Conservation (phyloP, 30 jellyfish, hydroid and myxozoan species). For the Pelagia noctiluca region DNA sequence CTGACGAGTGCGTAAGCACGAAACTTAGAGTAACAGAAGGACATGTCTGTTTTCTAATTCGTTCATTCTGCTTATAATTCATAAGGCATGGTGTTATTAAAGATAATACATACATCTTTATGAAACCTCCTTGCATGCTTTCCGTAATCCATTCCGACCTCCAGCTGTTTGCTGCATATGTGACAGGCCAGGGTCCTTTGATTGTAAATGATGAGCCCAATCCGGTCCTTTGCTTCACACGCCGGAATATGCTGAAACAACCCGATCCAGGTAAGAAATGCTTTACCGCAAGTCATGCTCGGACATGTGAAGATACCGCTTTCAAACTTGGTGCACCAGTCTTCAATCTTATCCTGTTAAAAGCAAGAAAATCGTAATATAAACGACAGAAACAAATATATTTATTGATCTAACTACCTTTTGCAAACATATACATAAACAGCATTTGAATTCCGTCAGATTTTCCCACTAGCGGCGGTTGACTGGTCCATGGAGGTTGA, state of each 20-base stretch:
- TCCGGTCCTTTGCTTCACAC: slow-evolving; percentile 13
- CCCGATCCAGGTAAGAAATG: neutral
- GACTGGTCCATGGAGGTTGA: too few species aligned
- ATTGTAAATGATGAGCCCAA: neutral
- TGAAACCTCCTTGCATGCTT: slow-evolving; percentile 28
- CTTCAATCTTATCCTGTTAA: slow-evolving; percentile 5
- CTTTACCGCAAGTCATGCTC: slow-evolving; percentile 3
- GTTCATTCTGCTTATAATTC: too few species aligned
- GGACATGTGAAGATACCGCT: slow-evolving; percentile 53
- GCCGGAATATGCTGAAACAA: slow-evolving; percentile 29
- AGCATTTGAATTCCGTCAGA: too few species aligned
- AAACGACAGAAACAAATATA: too few species aligned
- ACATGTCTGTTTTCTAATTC: too few species aligned
- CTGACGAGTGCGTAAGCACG: too few species aligned
- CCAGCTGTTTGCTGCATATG: slow-evolving; percentile 13
- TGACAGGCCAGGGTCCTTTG: slow-evolving; percentile 10
- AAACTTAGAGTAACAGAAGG: too few species aligned
- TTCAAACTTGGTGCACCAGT: slow-evolving; percentile 22
- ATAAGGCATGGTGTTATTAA: too few species aligned
- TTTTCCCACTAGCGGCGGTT: too few species aligned
- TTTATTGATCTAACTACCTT: too few species aligned
- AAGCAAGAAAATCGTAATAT: neutral
- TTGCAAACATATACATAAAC: too few species aligned
- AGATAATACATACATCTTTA: slow-evolving; percentile 35
- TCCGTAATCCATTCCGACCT: slow-evolving; percentile 2